A percentile compares a stretch with the other conserved stretches of the same genome.
These are phyloP conservation scores for Apantesis nais DNA, from an alignment of 2,888 invertebrate species.

Conservation along the genomic window DNA sequence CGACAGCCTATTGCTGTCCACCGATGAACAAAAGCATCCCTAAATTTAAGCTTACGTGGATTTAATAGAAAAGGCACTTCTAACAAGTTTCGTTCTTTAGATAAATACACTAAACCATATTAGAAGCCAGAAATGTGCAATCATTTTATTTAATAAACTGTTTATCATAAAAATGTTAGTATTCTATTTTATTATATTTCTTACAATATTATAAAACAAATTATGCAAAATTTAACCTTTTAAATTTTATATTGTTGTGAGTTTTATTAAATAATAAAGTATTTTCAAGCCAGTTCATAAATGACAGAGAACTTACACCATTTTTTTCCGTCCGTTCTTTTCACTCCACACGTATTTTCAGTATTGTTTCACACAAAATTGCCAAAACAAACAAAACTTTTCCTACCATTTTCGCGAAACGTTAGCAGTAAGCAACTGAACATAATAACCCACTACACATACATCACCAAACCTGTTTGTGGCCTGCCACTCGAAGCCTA, in stretches of 20 bases:
- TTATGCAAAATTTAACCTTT: too few species aligned
- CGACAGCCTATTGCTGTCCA: too few species aligned
- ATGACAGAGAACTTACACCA: too few species aligned
- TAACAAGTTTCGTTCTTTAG: not conserved
- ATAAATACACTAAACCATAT: not conserved
- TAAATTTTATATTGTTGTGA: too few species aligned
- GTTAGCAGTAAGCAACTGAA: not conserved
- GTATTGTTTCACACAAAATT: not conserved
- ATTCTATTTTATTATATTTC: too few species aligned
- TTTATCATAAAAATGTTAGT: too few species aligned
- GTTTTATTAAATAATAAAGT: not conserved
- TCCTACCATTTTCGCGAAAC: not conserved
- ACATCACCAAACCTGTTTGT: not conserved
- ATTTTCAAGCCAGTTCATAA: not conserved
- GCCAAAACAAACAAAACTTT: not conserved
- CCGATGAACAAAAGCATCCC: not conserved
- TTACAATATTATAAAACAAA: too few species aligned
- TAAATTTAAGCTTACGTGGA: not conserved
- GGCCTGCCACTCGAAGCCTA: not conserved
- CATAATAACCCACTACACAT: not conserved
- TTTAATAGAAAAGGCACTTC: not conserved
- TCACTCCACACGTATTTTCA: not conserved
- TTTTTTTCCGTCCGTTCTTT: not conserved
- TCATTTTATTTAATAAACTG: too few species aligned
- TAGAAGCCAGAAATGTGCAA: not conserved